A percentile compares a stretch with the other conserved stretches of the same genome.
phyloP scores from a whole-genome alignment of 1,140 invertebrate species.

The Triops longicaudatus region DNA sequence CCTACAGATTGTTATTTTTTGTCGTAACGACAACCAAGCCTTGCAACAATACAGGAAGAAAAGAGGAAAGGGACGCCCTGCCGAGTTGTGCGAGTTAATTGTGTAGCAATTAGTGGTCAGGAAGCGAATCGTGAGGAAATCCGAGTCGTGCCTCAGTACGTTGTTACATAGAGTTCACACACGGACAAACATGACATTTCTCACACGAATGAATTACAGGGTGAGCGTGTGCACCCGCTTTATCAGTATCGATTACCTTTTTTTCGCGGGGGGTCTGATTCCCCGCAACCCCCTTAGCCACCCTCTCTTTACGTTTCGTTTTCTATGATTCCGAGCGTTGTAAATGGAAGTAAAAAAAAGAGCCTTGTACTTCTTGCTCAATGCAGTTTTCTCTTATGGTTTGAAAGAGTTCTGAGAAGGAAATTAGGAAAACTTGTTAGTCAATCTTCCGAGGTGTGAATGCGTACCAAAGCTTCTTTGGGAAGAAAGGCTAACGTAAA shows the following conservation, averaged over 20 bases:
- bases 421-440: slow-evolving; percentile 18
- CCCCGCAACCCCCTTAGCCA: neutral
- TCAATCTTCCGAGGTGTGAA: slow-evolving; percentile 20
- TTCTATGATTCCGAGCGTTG: neutral
- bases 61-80: neutral
- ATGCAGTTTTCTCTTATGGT: neutral
- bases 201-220: slow-evolving; percentile 8
- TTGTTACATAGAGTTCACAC: neutral
- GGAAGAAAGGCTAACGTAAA: neutral
- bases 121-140: slow-evolving; percentile 8
- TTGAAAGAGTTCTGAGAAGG: neutral
- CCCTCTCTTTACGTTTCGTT: neutral
- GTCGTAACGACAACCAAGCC: neutral
- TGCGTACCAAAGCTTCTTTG: neutral
- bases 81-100: neutral
- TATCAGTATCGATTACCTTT: slow-evolving; percentile 18
- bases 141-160: neutral
- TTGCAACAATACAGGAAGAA: no score
- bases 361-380: neutral
- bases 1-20: neutral
- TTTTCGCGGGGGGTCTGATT: neutral
- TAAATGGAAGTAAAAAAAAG: no score
- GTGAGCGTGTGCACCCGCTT: neutral
- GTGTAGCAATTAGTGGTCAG: slow-evolving; percentile 14
- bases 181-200: slow-evolving; percentile 12